Percentiles rank a stretch among this genome's conserved stretches.
phyloP scores from a whole-genome alignment of 2,113 vertebrate genomes.

The Notothenia rossii region DNA sequence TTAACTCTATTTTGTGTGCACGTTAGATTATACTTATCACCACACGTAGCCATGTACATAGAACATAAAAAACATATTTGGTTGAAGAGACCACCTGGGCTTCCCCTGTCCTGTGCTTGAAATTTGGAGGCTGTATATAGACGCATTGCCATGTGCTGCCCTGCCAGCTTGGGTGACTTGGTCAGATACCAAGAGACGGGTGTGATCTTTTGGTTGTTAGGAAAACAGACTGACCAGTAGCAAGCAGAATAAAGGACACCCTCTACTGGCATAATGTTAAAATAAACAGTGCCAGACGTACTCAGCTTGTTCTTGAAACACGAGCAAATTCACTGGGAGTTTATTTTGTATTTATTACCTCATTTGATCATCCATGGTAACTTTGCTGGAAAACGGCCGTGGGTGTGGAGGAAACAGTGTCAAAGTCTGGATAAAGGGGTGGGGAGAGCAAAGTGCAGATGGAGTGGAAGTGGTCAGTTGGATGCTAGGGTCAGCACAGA shows the following conservation, averaged over 20 bases:
- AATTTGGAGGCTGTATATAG: slow-evolving; percentile 39
- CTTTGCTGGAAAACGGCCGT: slow-evolving; percentile 45
- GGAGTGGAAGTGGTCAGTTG: slow-evolving; percentile 67
- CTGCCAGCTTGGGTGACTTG: slow-evolving; percentile 55
- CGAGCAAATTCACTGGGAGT: not conserved
- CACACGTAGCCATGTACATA: not conserved
- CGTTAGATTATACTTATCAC: not conserved
- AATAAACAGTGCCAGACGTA: not conserved
- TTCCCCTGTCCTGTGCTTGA: slow-evolving; percentile 29
- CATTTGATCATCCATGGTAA: not conserved
- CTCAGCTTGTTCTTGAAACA: not conserved
- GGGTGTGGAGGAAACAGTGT: slow-evolving; percentile 61
- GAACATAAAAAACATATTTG: slow-evolving; percentile 2
- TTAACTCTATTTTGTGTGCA: not conserved
- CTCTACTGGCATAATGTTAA: slow-evolving; percentile 59
- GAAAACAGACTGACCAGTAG: slow-evolving; percentile 30
- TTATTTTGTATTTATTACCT: not conserved
- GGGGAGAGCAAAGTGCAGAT: slow-evolving; percentile 65
- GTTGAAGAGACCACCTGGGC: slow-evolving; percentile 21
- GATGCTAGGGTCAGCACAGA: slow-evolving; percentile 67
- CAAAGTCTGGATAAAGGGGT: slow-evolving; percentile 63
- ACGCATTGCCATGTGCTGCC: slow-evolving; percentile 24
- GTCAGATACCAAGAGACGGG: slow-evolving; percentile 34
- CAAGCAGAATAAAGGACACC: slow-evolving; percentile 51
- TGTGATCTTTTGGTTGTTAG: slow-evolving; percentile 46